These are phyloP conservation scores for Stigmatopora argus DNA, from an alignment of 2,113 vertebrate genomes.

Conservation along the genomic window DNA sequence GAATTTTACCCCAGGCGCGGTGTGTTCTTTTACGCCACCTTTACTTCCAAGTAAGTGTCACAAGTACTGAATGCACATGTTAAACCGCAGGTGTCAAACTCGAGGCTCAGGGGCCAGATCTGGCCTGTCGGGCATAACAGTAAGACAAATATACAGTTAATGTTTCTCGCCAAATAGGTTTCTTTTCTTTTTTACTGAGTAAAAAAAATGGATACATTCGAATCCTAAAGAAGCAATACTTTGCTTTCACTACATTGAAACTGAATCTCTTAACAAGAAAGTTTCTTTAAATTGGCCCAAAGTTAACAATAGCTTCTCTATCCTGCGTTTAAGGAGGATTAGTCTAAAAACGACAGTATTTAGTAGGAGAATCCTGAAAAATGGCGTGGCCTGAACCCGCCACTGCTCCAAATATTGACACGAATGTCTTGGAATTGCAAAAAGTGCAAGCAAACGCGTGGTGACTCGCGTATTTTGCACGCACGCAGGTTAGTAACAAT, in stretches of 20 bases:
- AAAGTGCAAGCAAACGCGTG: conserved; percentile 18
- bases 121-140: neutral
- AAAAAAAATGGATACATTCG: too few relatives aligned
- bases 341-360: neutral
- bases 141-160: too few relatives aligned
- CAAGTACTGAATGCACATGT: neutral
- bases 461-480: conserved; percentile 32
- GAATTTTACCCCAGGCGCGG: neutral
- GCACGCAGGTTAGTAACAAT: conserved; percentile 26
- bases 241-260: too few relatives aligned
- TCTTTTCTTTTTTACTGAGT: too few relatives aligned
- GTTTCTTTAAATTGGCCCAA: too few relatives aligned
- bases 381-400: conserved; percentile 8
- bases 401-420: conserved; percentile 4
- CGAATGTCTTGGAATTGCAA: conserved; percentile 25
- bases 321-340: too few relatives aligned
- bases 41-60: conserved; percentile 7
- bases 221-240: too few relatives aligned
- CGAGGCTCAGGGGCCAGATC: neutral
- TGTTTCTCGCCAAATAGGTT: too few relatives aligned
- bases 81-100: neutral
- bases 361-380: neutral
- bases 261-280: too few relatives aligned
- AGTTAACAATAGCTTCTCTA: too few relatives aligned
- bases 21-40: conserved; percentile 6